phyloP scores from a whole-genome alignment of 2,113 vertebrate genomes.

The Ranitomeya imitator region DNA sequence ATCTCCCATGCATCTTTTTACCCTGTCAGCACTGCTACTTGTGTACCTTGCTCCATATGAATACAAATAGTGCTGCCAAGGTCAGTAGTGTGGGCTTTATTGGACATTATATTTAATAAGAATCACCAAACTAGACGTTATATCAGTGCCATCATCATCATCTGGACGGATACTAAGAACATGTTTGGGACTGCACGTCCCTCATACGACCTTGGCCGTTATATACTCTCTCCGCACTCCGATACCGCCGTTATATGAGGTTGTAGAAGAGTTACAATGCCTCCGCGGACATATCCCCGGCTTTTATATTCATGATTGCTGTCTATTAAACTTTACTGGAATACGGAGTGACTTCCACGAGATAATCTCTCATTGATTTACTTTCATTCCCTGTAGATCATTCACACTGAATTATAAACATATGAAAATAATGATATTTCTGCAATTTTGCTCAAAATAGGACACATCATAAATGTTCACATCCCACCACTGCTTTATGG shows the following conservation, averaged over 20 bases:
- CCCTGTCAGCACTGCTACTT: too few species aligned
- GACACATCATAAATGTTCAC: not conserved
- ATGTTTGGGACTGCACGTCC: not conserved
- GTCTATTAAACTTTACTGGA: not conserved
- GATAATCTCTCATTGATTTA: not conserved
- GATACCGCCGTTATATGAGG: not conserved
- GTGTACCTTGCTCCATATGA: too few species aligned
- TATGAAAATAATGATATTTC: not conserved
- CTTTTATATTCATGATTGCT: not conserved
- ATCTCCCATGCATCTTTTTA: too few species aligned
- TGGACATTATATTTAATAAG: too few species aligned
- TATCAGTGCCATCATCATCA: not conserved
- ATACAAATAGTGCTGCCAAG: too few species aligned
- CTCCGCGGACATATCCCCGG: not conserved
- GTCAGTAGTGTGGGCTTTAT: too few species aligned
- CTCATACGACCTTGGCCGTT: not conserved
- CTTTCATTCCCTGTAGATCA: not conserved
- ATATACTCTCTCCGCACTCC: not conserved
- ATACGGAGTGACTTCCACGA: not conserved
- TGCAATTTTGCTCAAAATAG: not conserved
- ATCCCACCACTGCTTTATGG: not conserved
- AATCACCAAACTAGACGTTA: not conserved
- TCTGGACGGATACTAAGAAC: not conserved
- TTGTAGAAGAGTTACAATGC: not conserved
- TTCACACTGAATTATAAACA: not conserved